Evolutionary conservation across 2,888 invertebrate genomes (phyloP), one percentile per base, ranked within the genome.

Genomic region (Sphaerophoria taeniata): DNA sequence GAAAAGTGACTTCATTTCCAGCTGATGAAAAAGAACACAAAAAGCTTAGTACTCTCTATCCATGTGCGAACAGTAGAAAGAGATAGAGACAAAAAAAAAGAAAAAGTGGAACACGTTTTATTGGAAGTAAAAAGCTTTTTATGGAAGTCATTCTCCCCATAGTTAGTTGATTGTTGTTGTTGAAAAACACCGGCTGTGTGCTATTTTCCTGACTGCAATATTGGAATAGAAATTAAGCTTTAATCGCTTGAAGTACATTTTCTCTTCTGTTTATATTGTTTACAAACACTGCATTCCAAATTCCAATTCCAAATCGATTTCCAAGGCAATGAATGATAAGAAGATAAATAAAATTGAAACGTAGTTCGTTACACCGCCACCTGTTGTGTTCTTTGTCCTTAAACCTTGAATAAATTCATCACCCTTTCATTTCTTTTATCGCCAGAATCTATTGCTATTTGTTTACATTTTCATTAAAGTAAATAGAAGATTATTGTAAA

Each of bases 41-140:
- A 43, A 67, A 72, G 78, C 56, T 67, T 39, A 36, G 33, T 61
- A 60, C 53, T 53, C 39, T 14, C 0, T n/a, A 33, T 9, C 45
- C 6, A n/a, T 14, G 6, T 14, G 43, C 5, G 12, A 11, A 24
- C 11, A 1, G 12, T n/a, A n/a, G 24, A n/a, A 12, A 45, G 34
- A 5, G 12, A 11, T 4, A n/a, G 2, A 70, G 2, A 61, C 31
- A 69, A 49, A 14, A 63, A 31, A 4, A 43, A 43, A 6, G 3
- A 43, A 6, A 43, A 6, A 36, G 47, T 36, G 14, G 39, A 65
- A 55, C 14, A 67, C 58, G 16, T 75, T 60, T 69, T 72, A 76
- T 11, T 84, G 84, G 84, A 80, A 84, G 75, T 69, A 72, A n/a
- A 9, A 67, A 80, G 84, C 84, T 84, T 83, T 67, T 51, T 24